A percentile compares a stretch with the other conserved stretches of the same genome.
These are phyloP conservation scores for Tiliacea aurago DNA, from an alignment of 2,888 invertebrate species.

Conservation along the genomic window DNA sequence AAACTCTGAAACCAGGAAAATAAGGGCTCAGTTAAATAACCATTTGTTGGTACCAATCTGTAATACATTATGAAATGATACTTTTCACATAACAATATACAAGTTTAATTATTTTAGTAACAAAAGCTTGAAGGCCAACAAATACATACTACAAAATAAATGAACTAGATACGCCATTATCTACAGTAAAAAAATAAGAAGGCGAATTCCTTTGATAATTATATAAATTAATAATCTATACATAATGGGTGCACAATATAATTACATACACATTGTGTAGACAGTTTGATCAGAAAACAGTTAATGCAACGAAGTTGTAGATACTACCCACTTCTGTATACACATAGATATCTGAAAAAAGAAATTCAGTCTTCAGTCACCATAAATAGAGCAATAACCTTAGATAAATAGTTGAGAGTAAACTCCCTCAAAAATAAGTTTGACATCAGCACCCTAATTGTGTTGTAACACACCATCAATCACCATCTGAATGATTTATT, in stretches of 20 bases:
- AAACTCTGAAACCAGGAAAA: slow-evolving; percentile 11
- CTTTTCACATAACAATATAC: slow-evolving; percentile 84
- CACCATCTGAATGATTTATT: too few species aligned
- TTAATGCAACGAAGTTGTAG: slow-evolving; percentile 58
- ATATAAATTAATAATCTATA: slow-evolving; percentile 78
- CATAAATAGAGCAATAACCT: slow-evolving; percentile 15
- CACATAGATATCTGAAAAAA: slow-evolving; percentile 72
- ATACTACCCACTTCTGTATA: slow-evolving; percentile 66
- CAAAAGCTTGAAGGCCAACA: slow-evolving; percentile 77
- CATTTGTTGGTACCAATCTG: slow-evolving; percentile 79
- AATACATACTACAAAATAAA: slow-evolving; percentile 80
- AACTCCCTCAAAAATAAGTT: slow-evolving; percentile 23
- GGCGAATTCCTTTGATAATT: slow-evolving; percentile 69
- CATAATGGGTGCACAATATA: slow-evolving; percentile 75
- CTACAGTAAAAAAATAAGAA: slow-evolving; percentile 76
- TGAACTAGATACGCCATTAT: slow-evolving; percentile 76
- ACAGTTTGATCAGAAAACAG: slow-evolving; percentile 68
- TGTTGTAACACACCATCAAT: too few species aligned
- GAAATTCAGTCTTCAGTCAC: slow-evolving; percentile 56
- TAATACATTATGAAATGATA: slow-evolving; percentile 80
- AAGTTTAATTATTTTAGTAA: slow-evolving; percentile 76
- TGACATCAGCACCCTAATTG: background rate
- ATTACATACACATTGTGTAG: slow-evolving; percentile 75
- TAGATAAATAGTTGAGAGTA: slow-evolving; percentile 26
- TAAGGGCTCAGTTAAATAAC: slow-evolving; percentile 61